Conservation (phyloP, 2,888 invertebrate species). For the Idaea biselata region DNA sequence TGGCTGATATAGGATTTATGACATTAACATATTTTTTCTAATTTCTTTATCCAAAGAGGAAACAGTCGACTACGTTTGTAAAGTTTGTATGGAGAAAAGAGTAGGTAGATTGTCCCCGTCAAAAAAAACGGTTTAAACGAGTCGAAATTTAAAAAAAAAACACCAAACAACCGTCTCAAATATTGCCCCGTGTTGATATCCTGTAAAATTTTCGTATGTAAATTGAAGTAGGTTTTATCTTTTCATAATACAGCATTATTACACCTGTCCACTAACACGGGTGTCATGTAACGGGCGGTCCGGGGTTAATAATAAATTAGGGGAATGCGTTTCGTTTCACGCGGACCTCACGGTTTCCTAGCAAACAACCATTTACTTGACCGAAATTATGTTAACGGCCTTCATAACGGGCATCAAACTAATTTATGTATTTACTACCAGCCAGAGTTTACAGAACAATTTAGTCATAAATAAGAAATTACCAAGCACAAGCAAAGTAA, state of each 20-base stretch:
- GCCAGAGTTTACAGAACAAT: not conserved
- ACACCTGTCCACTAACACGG: not conserved
- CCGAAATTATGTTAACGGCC: not conserved
- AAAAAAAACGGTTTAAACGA: not conserved
- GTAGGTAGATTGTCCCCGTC: too few species aligned
- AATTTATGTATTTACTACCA: not conserved
- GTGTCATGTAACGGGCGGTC: not conserved
- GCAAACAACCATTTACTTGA: not conserved
- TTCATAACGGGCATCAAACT: not conserved
- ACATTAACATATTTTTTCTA: too few species aligned
- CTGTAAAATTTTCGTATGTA: not conserved
- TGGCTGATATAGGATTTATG: too few species aligned
- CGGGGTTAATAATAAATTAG: not conserved
- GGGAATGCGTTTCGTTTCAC: not conserved
- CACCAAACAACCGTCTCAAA: not conserved
- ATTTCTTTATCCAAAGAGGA: too few species aligned
- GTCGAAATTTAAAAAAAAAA: not conserved
- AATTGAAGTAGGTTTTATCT: constrained; percentile 1
- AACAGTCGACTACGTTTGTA: too few species aligned
- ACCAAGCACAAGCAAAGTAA: not conserved
- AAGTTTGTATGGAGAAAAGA: too few species aligned
- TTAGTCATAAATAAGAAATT: not conserved
- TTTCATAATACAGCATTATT: constrained; percentile 1
- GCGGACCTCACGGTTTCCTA: not conserved
- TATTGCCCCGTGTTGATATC: not conserved